These are phyloP conservation scores for Oryzaephilus surinamensis DNA, from an alignment of 1,140 invertebrate species.

Conservation along the genomic window DNA sequence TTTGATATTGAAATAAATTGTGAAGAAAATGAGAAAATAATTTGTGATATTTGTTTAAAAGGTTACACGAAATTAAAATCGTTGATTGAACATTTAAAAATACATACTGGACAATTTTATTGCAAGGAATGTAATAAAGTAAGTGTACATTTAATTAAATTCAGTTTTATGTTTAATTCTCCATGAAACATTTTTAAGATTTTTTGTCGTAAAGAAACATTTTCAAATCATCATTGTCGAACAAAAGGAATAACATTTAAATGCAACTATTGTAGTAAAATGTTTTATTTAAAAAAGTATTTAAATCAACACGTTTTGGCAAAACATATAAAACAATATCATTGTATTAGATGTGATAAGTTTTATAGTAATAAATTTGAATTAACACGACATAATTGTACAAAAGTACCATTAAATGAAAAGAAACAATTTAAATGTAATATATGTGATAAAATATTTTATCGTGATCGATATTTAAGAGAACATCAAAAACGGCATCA, in stretches of 20 bases:
- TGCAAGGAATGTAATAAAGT: slow-evolving; percentile 36
- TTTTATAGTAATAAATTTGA: slow-evolving; percentile 17
- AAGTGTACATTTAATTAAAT: no score
- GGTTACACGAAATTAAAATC: slow-evolving; percentile 38
- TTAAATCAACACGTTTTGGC: slow-evolving; percentile 27
- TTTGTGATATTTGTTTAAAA: slow-evolving; percentile 47
- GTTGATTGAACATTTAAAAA: slow-evolving; percentile 41
- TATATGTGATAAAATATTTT: slow-evolving; percentile 31
- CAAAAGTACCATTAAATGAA: slow-evolving; percentile 10
- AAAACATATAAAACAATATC: slow-evolving; percentile 20
- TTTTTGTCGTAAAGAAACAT: slow-evolving; percentile 33
- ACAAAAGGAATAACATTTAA: no score
- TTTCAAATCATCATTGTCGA: slow-evolving; percentile 30
- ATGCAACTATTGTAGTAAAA: slow-evolving; percentile 17
- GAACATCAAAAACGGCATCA: slow-evolving; percentile 27
- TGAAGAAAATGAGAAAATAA: no score
- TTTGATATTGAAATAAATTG: no score
- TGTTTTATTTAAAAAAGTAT: slow-evolving; percentile 29
- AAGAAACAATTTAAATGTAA: slow-evolving; percentile 21
- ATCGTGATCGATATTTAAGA: slow-evolving; percentile 18
- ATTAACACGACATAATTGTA: slow-evolving; percentile 21
- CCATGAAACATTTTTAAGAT: slow-evolving; percentile 19
- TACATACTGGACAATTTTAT: slow-evolving; percentile 42
- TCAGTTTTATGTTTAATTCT: no score
- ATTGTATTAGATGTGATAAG: slow-evolving; percentile 22